phyloP scores from a whole-genome alignment of 2,888 invertebrate species.

The Dioctria rufipes region DNA sequence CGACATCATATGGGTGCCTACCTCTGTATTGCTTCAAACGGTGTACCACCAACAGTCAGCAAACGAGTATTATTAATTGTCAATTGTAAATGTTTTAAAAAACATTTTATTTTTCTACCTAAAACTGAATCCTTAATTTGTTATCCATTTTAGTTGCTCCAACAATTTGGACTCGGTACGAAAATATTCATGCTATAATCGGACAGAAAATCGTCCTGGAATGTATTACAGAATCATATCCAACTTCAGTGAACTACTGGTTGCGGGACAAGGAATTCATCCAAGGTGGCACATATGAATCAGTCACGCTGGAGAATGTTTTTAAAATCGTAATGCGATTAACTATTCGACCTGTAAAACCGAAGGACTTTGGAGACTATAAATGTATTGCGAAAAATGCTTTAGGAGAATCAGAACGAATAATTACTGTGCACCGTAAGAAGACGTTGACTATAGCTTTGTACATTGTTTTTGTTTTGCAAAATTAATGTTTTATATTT shows the following conservation, averaged over 20 bases:
- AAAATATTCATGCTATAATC: constrained; percentile 67
- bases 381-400: constrained; percentile 88
- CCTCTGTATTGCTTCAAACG: constrained; percentile 70
- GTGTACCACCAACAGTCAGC: constrained; percentile 71
- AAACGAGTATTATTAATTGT: constrained; percentile 69
- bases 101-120: neutral
- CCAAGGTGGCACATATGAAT: constrained; percentile 69
- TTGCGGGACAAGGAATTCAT: constrained; percentile 68
- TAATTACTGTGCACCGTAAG: constrained; percentile 63
- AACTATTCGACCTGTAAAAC: constrained; percentile 77
- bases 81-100: constrained; percentile 65
- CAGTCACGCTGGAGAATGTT: constrained; percentile 78
- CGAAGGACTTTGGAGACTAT: constrained; percentile 82
- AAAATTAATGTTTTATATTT: neutral
- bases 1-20: constrained; percentile 69
- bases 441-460: too few relatives aligned
- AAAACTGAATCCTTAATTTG: neutral
- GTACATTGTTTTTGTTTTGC: too few relatives aligned
- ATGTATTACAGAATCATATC: constrained; percentile 69
- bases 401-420: constrained; percentile 76
- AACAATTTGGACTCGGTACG: constrained; percentile 68
- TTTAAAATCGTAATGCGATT: constrained; percentile 84
- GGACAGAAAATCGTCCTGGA: constrained; percentile 69
- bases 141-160: constrained; percentile 66
- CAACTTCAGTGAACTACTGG: constrained; percentile 70